These are phyloP conservation scores for Hypsibius dujardini DNA, from an alignment of 1,140 invertebrate species.

Conservation along the genomic window DNA sequence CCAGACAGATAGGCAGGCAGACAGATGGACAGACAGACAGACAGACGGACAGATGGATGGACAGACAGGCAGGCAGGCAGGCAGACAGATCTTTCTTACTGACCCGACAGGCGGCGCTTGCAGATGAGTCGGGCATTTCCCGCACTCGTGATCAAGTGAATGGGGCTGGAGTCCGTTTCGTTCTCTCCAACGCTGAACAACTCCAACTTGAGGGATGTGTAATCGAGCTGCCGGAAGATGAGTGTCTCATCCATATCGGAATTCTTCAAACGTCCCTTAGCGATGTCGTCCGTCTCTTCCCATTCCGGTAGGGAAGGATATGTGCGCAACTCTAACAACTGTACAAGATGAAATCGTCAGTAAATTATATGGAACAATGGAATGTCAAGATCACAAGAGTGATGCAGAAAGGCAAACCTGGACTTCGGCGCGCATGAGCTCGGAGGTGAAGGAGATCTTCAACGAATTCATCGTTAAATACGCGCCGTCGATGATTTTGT, in stretches of 20 bases:
- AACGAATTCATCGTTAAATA: neutral
- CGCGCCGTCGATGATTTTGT: neutral
- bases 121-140: slow-evolving; percentile 5
- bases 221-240: slow-evolving; percentile 16
- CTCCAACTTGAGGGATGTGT: neutral
- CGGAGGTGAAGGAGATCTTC: neutral
- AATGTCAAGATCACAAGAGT: neutral
- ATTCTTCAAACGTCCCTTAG: slow-evolving; percentile 7
- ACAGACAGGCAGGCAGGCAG: no score
- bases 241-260: slow-evolving; percentile 10
- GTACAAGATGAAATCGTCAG: neutral
- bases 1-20: neutral
- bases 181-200: neutral
- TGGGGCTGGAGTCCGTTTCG: neutral
- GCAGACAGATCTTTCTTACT: neutral
- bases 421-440: neutral
- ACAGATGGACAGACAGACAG: neutral
- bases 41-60: no score
- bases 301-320: slow-evolving; percentile 6
- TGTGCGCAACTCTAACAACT: neutral
- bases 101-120: slow-evolving; percentile 2
- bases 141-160: neutral
- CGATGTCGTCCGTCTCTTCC: slow-evolving; percentile 13
- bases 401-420: neutral
- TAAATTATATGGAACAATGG: neutral